Conservation (phyloP, 2,113 vertebrate species). For the Nesospiza acunhae region DNA sequence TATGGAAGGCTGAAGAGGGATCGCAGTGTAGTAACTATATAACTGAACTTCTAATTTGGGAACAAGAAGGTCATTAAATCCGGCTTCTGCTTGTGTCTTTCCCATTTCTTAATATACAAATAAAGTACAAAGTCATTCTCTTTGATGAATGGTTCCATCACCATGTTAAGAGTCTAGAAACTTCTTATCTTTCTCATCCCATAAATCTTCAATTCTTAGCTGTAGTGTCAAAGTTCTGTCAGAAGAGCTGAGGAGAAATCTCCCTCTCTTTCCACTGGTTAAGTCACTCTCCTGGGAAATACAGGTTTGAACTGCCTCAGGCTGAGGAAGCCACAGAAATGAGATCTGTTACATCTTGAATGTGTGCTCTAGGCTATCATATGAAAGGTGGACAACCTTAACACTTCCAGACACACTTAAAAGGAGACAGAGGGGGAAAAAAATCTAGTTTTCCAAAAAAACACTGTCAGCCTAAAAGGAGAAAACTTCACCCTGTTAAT, state of each 20-base stretch:
- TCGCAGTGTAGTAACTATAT: not conserved
- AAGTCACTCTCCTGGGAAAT: not conserved
- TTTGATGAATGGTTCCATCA: not conserved
- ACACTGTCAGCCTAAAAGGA: not conserved
- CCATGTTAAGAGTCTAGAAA: not conserved
- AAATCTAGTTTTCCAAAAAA: not conserved
- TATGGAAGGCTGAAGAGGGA: not conserved
- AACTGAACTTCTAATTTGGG: not conserved
- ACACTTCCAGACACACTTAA: not conserved
- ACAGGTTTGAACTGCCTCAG: slow-evolving; percentile 1
- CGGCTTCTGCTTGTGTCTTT: not conserved
- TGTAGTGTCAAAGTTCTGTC: not conserved
- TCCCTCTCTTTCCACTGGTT: not conserved
- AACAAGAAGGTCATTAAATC: not conserved
- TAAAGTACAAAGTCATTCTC: not conserved
- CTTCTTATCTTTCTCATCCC: not conserved
- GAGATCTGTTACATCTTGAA: not conserved
- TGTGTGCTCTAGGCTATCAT: slow-evolving; percentile 1
- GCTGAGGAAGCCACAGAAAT: slow-evolving; percentile 40
- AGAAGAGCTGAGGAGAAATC: not conserved
- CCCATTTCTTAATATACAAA: not conserved
- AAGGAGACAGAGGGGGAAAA: not conserved
- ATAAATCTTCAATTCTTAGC: not conserved
- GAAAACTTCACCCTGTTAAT: not conserved
- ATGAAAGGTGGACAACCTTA: slow-evolving; percentile 20